A percentile compares a stretch with the other conserved stretches of the same genome.
These are phyloP conservation scores for Agonum fuliginosum DNA, from an alignment of 2,888 invertebrate genomes.

Conservation along the genomic window DNA sequence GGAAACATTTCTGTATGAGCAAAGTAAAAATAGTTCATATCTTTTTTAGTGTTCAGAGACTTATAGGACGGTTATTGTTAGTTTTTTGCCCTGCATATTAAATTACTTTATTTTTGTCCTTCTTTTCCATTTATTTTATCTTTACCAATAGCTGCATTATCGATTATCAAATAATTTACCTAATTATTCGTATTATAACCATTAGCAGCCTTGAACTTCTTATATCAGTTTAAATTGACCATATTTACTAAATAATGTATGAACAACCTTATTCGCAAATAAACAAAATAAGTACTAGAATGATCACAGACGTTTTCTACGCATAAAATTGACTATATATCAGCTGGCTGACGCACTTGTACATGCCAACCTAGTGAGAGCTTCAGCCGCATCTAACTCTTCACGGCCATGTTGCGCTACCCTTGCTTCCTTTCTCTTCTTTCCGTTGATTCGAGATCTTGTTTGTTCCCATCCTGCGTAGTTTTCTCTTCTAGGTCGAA, in stretches of 20 bases:
- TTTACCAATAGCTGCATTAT: too few relatives aligned
- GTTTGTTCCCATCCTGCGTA: conserved; percentile 79
- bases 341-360: conserved; percentile 63
- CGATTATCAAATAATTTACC: too few relatives aligned
- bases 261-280: conserved; percentile 26
- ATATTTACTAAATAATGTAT: neutral
- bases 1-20: too few relatives aligned
- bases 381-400: conserved; percentile 86
- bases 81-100: too few relatives aligned
- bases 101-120: too few relatives aligned
- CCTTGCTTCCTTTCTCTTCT: conserved; percentile 62
- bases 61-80: too few relatives aligned
- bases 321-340: conserved; percentile 25
- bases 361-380: conserved; percentile 80
- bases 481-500: conserved; percentile 82
- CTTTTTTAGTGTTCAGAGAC: too few relatives aligned
- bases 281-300: conserved; percentile 43
- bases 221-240: neutral
- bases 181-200: too few relatives aligned
- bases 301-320: conserved; percentile 55
- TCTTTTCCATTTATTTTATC: too few relatives aligned
- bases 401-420: conserved; percentile 78
- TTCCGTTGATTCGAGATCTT: conserved; percentile 17
- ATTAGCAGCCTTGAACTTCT: too few relatives aligned
- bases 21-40: too few relatives aligned